phyloP scores from a whole-genome alignment of 2,113 vertebrate species.

The Odocoileus virginianus region DNA sequence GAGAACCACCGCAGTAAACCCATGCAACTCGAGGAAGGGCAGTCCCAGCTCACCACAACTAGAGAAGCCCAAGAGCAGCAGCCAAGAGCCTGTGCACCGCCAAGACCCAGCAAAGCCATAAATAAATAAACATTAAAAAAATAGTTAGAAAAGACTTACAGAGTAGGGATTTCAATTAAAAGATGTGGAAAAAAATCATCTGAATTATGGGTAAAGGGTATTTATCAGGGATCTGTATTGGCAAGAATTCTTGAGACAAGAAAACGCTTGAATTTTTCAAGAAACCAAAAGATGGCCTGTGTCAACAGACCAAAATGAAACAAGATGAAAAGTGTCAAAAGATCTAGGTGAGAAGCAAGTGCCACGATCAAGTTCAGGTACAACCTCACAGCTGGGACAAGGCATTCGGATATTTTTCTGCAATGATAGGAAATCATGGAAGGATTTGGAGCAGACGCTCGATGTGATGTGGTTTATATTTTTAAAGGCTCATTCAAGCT shows the following conservation, averaged over 20 bases:
- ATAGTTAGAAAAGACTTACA: background rate
- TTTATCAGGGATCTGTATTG: background rate
- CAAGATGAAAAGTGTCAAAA: background rate
- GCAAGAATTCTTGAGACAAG: background rate
- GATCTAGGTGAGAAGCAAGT: background rate
- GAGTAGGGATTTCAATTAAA: background rate
- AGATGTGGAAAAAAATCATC: background rate
- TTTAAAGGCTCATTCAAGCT: background rate
- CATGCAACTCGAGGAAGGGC: fast-evolving
- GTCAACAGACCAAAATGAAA: background rate
- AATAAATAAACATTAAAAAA: background rate
- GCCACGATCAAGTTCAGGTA: background rate
- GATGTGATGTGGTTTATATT: background rate
- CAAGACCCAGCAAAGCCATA: background rate
- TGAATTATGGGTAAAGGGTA: background rate
- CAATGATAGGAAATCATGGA: background rate
- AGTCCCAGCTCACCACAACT: background rate
- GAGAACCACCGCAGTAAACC: background rate
- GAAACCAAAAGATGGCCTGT: background rate
- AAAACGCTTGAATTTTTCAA: background rate
- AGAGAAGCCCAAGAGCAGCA: background rate
- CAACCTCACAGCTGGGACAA: background rate
- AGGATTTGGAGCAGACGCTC: background rate
- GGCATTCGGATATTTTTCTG: background rate
- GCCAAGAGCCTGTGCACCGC: background rate